Conservation (phyloP, 2,113 vertebrate species). For the Hippocampus abdominalis region DNA sequence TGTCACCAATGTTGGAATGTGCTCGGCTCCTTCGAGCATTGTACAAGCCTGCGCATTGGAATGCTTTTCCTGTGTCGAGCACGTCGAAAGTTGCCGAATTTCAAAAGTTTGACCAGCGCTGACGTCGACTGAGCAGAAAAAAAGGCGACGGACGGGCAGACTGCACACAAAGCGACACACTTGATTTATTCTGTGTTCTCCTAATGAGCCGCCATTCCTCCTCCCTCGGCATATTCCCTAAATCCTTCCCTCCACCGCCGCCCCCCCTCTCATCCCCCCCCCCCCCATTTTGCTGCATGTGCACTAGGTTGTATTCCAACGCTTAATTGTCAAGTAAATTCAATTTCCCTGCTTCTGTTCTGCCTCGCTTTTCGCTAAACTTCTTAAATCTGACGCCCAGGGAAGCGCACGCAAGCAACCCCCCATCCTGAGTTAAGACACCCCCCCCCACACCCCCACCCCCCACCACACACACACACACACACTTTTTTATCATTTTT, state of each 20-base stretch:
- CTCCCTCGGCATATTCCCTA: constrained; percentile 54
- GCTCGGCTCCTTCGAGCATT: neutral
- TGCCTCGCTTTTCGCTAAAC: constrained; percentile 89
- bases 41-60: neutral
- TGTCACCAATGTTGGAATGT: neutral
- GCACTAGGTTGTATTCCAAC: constrained; percentile 85
- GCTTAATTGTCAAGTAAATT: constrained; percentile 99
- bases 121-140: constrained; percentile 27
- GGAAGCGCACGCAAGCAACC: constrained; percentile 81
- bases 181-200: constrained; percentile 92
- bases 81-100: neutral
- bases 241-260: constrained; percentile 27
- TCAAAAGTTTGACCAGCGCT: neutral
- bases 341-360: constrained; percentile 98
- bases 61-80: neutral
- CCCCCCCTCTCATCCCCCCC: constrained; percentile 57
- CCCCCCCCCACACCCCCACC: constrained; percentile 5
- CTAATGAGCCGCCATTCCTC: constrained; percentile 88
- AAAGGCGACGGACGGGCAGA: constrained; percentile 8
- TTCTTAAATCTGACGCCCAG: constrained; percentile 91
- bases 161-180: constrained; percentile 80
- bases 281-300: constrained; percentile 37
- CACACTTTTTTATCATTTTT: constrained; percentile 65
- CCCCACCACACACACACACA: neutral
- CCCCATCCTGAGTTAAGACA: neutral